phyloP scores from a whole-genome alignment of 2,113 vertebrate species.

The Mellivora capensis region DNA sequence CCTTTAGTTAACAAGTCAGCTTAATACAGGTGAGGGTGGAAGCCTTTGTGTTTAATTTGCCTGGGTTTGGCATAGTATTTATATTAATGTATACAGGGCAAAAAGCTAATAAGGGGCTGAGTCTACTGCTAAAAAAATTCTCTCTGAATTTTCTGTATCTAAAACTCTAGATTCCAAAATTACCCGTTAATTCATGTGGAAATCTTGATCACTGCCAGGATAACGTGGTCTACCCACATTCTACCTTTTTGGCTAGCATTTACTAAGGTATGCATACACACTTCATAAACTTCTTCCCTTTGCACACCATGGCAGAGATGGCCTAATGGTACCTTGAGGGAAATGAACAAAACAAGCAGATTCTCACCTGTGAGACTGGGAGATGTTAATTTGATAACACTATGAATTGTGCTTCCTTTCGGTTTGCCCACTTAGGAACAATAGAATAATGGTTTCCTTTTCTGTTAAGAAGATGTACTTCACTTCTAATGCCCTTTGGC shows the following conservation, averaged over 20 bases:
- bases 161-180: not conserved
- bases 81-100: not conserved
- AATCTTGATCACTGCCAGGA: not conserved
- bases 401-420: not conserved
- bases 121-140: not conserved
- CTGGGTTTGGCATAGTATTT: not conserved
- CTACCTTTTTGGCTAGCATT: not conserved
- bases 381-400: not conserved
- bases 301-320: not conserved
- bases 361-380: not conserved
- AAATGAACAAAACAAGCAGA: not conserved
- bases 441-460: not conserved
- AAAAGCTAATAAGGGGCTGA: not conserved
- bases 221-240: no score
- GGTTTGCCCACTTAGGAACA: not conserved
- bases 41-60: not conserved
- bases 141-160: not conserved
- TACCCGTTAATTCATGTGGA: not conserved
- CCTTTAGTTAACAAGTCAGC: not conserved
- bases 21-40: not conserved
- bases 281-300: no score
- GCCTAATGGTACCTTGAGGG: not conserved
- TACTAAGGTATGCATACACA: fast-evolving
- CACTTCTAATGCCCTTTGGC: not conserved
- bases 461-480: not conserved